Base-by-base conservation (phyloP, 1,140 invertebrate genomes). In the Venturia canescens region DNA sequence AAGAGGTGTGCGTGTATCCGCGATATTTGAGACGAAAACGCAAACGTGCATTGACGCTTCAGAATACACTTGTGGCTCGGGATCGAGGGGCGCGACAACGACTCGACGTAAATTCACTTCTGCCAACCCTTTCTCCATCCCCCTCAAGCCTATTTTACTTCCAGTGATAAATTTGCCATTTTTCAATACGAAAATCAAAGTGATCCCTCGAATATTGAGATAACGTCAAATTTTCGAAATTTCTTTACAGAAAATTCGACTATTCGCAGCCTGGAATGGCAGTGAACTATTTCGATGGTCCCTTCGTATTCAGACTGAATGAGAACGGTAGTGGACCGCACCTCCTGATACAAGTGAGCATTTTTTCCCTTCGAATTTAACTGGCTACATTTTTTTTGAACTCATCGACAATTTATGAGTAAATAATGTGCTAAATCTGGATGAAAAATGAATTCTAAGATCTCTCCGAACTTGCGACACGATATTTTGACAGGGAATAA, bases 291-390 rank as follows among this genome's bases (percentile, higher is more conserved):
- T 75, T 85, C 82, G 94, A 95, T 82, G 94, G 94, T 69, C 95
- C 95, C 38, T 96, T 96, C 86, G 92, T 96, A 83, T 96, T 95
- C 87, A 92, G 95, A 71, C 88, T 96, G 48, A 96, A 96, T 86
- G 96, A 97, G 86, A 95, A 95, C 87, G 96, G 96, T 21, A 92
- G 91, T 67, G 96, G 95, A 85, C 96, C 96, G 18, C 94, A 95
- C 90, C 91, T 97, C 50, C 91, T 97, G 26, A 91, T 94, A 6
- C 95, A 96, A 93, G 95, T 96, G 93, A 85, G 26, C 27, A 48
- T 44, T 76, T 67, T 44, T 80, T 57, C 7, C 21, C 9, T 9
- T 80, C 75, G 84, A 38, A n/a, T 13, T 23, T 72, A 1, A 9
- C 38, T 11, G 7, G 38, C 1, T 44, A 44, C 3, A 44, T 44